Base-by-base conservation (phyloP, 1,140 invertebrate genomes). In the Andricus grossulariae region DNA sequence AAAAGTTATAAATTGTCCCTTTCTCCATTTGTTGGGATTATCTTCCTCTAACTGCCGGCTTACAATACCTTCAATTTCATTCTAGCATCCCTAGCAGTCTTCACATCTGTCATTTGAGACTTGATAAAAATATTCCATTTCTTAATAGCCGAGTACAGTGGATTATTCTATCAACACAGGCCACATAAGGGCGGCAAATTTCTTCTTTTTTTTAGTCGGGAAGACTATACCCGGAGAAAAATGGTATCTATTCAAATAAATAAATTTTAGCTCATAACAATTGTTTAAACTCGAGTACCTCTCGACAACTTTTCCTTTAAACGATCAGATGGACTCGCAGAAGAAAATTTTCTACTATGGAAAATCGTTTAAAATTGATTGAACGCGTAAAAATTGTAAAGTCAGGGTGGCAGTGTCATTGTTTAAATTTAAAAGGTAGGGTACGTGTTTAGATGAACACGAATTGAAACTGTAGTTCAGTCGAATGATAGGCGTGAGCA, bases 91-190 rank as follows among this genome's bases (percentile, higher is more conserved):
- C 25, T 54, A 54, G 52, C 52, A 54, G 18, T n/a, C 18, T 54
- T 18, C 15, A 66, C 12, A 87, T 88, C 86, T 87, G 85, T 84
- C 85, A 87, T 83, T 81, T 81, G 81, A 83, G 86, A 85, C 83
- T 87, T 85, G 80, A 88, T 66, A 66, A 87, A 86, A 88, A 88
- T 88, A 87, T 82, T 88, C 80, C 73, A 86, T 86, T 85, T 77
- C 85, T 84, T 85, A 80, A 87, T 81, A 79, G 79, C 84, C 80
- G 57, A 66, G 25, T 39, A 39, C 16, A 57, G 32, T 66, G 21
- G 57, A 66, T 66, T 39, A 66, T 66, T 66, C 12, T 66, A 66
- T 66, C 55, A 66, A 66, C 25, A 66, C 60, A 66, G 60, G 60
- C 25, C 60, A 66, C 60, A 39, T 32, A n/a, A 66, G 60, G 60